A percentile compares a stretch with the other conserved stretches of the same genome.
These are phyloP conservation scores for Nemopilema nomurai DNA, from an alignment of 30 jellyfish, hydroid and myxozoan species.

Conservation along the genomic window DNA sequence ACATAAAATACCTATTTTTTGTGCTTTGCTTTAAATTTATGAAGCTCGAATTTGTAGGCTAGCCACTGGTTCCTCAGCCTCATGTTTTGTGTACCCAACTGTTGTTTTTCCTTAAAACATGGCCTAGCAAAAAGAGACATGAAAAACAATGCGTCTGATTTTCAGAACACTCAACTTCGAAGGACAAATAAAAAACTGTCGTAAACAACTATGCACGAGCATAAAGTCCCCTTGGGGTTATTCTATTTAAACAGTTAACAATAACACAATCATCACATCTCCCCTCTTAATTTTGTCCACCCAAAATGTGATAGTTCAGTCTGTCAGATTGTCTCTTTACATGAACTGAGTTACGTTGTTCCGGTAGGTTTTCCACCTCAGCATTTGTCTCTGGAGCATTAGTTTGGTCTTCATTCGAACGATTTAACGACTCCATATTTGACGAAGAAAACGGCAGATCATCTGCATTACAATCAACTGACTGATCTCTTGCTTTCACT, in stretches of 20 bases:
- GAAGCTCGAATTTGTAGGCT: too few relatives aligned
- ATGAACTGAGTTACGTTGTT: slow-evolving; percentile 36
- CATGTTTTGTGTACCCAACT: too few relatives aligned
- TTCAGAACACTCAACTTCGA: neutral
- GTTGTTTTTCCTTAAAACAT: neutral
- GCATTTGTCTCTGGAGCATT: slow-evolving; percentile 32
- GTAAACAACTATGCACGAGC: neutral
- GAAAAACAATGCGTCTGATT: neutral
- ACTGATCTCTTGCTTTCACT: slow-evolving; percentile 17
- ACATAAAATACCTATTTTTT: too few relatives aligned
- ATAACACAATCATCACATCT: slow-evolving; percentile 6
- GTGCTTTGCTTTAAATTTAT: too few relatives aligned
- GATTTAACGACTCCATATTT: too few relatives aligned
- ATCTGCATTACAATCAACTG: slow-evolving; percentile 39
- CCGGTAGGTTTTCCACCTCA: slow-evolving; percentile 48
- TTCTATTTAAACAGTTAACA: neutral
- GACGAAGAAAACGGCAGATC: slow-evolving; percentile 20
- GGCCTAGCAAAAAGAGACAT: neutral
- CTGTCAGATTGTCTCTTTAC: slow-evolving; percentile 35
- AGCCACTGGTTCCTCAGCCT: too few relatives aligned
- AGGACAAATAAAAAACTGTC: neutral
- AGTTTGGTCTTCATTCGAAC: slow-evolving; percentile 27
- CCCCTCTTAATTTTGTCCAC: slow-evolving; percentile 54
- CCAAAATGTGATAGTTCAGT: slow-evolving; percentile 46
- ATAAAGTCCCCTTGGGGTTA: neutral